Evolutionary conservation across 2,888 invertebrate species (phyloP).

Genomic region (Cylloceria caligata): DNA sequence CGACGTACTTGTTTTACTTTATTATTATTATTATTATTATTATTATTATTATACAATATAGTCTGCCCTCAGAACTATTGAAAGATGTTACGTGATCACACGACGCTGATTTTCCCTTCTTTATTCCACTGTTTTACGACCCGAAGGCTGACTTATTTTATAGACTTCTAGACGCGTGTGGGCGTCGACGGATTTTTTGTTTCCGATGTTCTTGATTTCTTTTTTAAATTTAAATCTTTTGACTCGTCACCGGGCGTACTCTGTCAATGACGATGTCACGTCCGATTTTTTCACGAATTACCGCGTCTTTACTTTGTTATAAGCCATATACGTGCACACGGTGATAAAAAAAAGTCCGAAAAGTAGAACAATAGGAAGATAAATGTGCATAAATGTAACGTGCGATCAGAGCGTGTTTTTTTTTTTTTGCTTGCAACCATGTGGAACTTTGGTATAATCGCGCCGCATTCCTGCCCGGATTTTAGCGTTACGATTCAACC

Average conservation of each 20-base stretch:
- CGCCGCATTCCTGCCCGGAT: constrained; percentile 19
- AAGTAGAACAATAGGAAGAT: neutral
- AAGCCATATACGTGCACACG: neutral
- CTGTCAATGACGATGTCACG: neutral
- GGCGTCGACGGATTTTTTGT: neutral
- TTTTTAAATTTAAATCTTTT: neutral
- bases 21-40: constrained; percentile 6
- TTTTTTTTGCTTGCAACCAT: constrained; percentile 21
- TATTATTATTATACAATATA: constrained; percentile 7
- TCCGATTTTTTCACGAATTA: neutral
- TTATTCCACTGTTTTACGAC: neutral
- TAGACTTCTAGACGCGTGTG: neutral
- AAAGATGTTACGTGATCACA: neutral
- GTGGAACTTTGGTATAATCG: constrained; percentile 1
- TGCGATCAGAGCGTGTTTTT: no score
- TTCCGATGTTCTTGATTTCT: neutral
- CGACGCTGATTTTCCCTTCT: neutral
- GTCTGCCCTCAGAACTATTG: neutral
- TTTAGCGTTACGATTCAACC: constrained; percentile 22
- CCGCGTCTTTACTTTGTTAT: neutral
- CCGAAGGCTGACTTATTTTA: neutral
- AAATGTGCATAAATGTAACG: constrained; percentile 13
- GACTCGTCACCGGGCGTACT: neutral
- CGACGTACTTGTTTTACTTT: neutral
- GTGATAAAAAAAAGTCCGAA: neutral